Conservation (phyloP, 64 coral and sea anemone species). For the Hydrozoanthus tunicans region DNA sequence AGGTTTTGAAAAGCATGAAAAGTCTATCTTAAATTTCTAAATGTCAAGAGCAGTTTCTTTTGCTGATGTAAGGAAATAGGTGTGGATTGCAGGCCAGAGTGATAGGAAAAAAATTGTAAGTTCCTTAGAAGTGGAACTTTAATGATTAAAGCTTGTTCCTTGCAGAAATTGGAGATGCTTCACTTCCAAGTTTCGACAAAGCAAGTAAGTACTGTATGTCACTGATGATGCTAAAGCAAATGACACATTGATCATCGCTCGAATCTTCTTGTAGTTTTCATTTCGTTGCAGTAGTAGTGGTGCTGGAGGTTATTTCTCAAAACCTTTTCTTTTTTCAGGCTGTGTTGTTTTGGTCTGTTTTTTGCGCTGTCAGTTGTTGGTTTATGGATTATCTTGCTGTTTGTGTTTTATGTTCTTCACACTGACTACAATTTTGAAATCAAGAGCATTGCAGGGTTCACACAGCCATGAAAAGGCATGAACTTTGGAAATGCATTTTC, state of each 20-base stretch:
- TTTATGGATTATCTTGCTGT: too few species aligned
- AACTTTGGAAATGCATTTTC: too few species aligned
- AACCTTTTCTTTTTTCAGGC: too few species aligned
- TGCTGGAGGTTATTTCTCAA: too few species aligned
- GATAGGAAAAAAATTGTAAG: background rate
- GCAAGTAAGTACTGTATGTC: slow-evolving; percentile 30
- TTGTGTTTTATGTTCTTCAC: too few species aligned
- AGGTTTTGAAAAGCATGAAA: background rate
- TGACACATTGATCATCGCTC: background rate
- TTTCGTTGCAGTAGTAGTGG: too few species aligned
- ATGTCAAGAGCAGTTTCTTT: background rate
- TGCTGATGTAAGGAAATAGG: background rate
- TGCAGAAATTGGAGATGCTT: slow-evolving; percentile 45
- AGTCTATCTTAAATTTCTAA: background rate
- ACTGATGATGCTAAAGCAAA: background rate
- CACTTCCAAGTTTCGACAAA: slow-evolving; percentile 54
- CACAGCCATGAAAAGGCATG: too few species aligned
- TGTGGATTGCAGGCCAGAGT: too few species aligned
- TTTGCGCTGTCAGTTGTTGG: too few species aligned
- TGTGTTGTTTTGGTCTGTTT: too few species aligned
- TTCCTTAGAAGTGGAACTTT: background rate
- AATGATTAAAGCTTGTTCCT: background rate
- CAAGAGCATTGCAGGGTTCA: too few species aligned
- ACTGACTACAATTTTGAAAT: too few species aligned
- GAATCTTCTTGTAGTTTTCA: background rate